Evolutionary conservation across 1,140 invertebrate species (phyloP).

Genomic region (Trichoplusia ni): DNA sequence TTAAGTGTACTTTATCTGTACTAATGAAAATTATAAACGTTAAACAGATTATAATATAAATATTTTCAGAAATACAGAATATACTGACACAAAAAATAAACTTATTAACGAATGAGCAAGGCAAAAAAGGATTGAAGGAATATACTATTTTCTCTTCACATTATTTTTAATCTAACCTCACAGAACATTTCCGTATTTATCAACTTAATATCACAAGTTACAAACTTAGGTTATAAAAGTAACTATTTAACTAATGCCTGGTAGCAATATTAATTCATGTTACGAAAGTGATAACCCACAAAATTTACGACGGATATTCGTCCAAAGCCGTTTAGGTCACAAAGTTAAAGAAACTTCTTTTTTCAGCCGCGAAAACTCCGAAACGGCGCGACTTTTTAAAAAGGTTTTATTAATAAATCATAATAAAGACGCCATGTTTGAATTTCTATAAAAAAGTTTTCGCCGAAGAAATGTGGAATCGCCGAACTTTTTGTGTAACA

Average conservation of each 20-base stretch:
- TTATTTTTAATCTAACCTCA: too few species aligned
- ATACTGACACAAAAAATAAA: too few species aligned
- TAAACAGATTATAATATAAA: too few species aligned
- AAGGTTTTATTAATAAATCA: too few species aligned
- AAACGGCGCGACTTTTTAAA: conserved; percentile 11
- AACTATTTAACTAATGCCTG: neutral
- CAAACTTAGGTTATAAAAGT: conserved; percentile 7
- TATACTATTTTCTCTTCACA: too few species aligned
- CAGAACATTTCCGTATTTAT: too few species aligned
- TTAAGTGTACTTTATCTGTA: too few species aligned
- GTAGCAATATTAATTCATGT: conserved; percentile 11
- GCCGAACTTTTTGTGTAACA: conserved; percentile 13
- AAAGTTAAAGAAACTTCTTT: conserved; percentile 8
- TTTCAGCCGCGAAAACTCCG: conserved; percentile 16
- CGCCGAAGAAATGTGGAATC: conserved; percentile 16
- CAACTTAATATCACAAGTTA: too few species aligned
- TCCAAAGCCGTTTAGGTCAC: conserved; percentile 12
- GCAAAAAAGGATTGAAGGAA: too few species aligned
- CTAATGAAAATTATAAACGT: too few species aligned
- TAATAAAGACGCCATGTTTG: conserved; percentile 10
- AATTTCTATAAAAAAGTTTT: conserved; percentile 27
- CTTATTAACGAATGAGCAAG: too few species aligned
- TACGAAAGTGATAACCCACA: conserved; percentile 3
- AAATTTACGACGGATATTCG: conserved; percentile 20
- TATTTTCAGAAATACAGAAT: too few species aligned